A percentile compares a stretch with the other conserved stretches of the same genome.
Evolutionary conservation across 1,140 invertebrate species (phyloP).

Genomic region (Anagrus nilaparvatae): DNA sequence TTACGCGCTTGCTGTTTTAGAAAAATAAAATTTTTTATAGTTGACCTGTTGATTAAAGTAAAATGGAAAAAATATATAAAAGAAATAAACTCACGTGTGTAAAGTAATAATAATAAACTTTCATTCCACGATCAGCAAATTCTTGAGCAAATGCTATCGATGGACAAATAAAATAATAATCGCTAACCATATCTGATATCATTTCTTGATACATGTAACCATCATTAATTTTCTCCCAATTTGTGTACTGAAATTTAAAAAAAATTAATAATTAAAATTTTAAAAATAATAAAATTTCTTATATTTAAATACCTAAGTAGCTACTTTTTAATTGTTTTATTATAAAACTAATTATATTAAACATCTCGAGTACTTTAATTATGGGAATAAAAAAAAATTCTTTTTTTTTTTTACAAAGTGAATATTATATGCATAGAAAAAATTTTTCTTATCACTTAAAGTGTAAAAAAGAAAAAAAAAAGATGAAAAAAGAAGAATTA

Average conservation of each 20-base stretch:
- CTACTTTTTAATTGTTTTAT: no score
- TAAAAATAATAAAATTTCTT: background rate
- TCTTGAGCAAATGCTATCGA: constrained; percentile 81
- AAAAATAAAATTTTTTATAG: background rate
- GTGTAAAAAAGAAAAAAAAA: no score
- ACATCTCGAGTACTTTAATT: no score
- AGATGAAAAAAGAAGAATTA: no score
- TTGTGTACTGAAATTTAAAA: constrained; percentile 65
- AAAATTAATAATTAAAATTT: background rate
- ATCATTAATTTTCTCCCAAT: constrained; percentile 78
- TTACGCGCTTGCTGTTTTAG: no score
- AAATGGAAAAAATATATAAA: no score
- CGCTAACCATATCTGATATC: constrained; percentile 79
- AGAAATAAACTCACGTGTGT: constrained; percentile 62
- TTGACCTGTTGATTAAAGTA: background rate
- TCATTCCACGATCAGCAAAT: constrained; percentile 67
- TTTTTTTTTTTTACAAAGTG: no score
- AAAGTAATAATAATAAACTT: constrained; percentile 89
- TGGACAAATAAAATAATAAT: constrained; percentile 90
- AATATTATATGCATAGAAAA: no score
- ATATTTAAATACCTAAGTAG: no score
- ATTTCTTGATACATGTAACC: constrained; percentile 72
- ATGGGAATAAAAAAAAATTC: no score
- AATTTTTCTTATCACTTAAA: no score
- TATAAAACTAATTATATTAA: no score